Base-by-base conservation (phyloP, 2,888 invertebrate genomes). In the Drosophila cyrtoloma region DNA sequence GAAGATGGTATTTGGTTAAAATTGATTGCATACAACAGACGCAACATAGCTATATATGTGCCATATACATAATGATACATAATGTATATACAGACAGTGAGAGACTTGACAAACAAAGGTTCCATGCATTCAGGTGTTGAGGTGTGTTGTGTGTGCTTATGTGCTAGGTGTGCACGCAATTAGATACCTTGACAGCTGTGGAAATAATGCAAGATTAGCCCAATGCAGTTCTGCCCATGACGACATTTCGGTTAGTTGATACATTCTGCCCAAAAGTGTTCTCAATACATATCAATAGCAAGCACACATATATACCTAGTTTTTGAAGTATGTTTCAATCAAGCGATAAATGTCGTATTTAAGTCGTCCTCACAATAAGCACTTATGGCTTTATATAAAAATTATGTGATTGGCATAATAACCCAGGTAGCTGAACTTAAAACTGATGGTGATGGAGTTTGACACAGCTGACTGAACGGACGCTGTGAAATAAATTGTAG, bases 1-100 rank as follows among this genome's bases (percentile, higher is more conserved):
- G 74, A 89, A 80, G 89, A 83, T 67, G 81, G 68, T 60, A 77
- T 90, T 85, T 83, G 80, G 84, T 86, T 86, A 67, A 89, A 89
- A 83, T 89, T 89, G 89, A 85, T 90, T 83, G 84, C 77, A 68
- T 70, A 75, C 69, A 72, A 71, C 66, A 61, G 70, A 73, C 59
- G 74, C 83, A 63, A 66, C 32, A 47, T 33, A 44, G 47, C 33
- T 53, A 19, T 57, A 58, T 19, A 55, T 39, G 22, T n/a, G 32
- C 14, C 32, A 42, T 14, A 60, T n/a, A 39, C 61, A 30, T 28
- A 14, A 22, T 47, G 47, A 47, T 47, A 4, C 16, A 22, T 26
- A 16, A 12, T 22, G 5, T 39, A 16, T 35, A 44, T 14, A 26
- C 5, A 19, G 5, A 6, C n/a, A 35, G 19, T 16, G 10, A 37